phyloP scores from a whole-genome alignment of 2,888 invertebrate genomes.

The Lycophotia porphyrea region DNA sequence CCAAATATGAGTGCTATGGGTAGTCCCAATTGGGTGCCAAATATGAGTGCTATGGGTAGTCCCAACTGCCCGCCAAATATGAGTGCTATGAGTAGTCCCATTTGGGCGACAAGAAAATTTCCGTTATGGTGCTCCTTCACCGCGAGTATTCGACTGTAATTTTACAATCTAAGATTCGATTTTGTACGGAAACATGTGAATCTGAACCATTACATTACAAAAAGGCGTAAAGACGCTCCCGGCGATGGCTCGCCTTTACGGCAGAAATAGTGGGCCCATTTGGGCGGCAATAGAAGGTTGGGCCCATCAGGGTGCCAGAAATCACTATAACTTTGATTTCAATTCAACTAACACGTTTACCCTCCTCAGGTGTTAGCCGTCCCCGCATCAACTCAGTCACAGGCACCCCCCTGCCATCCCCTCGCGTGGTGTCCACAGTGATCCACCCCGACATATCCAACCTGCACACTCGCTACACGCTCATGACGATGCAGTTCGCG shows the following conservation, averaged over 20 bases:
- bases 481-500: constrained; percentile 98
- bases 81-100: neutral
- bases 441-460: constrained; percentile 98
- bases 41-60: neutral
- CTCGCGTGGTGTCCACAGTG: constrained; percentile 95
- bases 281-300: neutral
- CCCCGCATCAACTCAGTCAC: constrained; percentile 94
- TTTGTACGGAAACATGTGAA: neutral
- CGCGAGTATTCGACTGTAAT: neutral
- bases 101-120: neutral
- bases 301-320: neutral
- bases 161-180: neutral
- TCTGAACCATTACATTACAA: neutral
- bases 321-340: neutral
- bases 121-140: neutral
- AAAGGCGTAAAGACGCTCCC: no score
- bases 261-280: neutral
- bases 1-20: neutral
- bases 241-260: neutral
- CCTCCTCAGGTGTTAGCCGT: constrained; percentile 92
- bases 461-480: constrained; percentile 95
- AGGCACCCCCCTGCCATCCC: constrained; percentile 95
- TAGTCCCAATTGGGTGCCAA: neutral
- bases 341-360: neutral
- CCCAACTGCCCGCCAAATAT: neutral